Percentiles rank a stretch among this genome's conserved stretches.
phyloP scores from a whole-genome alignment of 2,797 vertebrate species.

The Rhincodon typus region DNA sequence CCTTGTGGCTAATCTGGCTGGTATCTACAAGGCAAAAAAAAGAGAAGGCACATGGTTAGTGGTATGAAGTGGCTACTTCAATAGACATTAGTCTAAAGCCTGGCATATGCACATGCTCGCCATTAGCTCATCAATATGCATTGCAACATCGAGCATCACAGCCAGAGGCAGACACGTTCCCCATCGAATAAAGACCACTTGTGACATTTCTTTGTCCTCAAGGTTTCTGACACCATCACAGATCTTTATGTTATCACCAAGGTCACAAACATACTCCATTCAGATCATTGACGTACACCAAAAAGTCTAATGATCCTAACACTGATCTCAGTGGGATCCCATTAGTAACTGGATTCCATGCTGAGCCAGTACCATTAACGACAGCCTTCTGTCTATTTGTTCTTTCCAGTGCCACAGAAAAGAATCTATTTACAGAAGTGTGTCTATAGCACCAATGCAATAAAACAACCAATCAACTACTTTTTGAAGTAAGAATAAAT shows the following conservation, averaged over 20 bases:
- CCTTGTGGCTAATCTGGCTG: too few species aligned
- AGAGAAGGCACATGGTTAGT: too few species aligned
- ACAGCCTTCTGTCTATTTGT: neutral
- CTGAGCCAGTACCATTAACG: neutral
- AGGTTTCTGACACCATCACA: neutral
- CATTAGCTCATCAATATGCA: neutral
- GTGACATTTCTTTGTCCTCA: neutral
- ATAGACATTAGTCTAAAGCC: neutral
- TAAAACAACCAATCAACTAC: neutral
- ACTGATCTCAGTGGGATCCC: too few species aligned
- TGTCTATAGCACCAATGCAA: neutral
- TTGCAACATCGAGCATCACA: neutral
- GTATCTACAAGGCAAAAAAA: too few species aligned
- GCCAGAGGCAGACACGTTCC: neutral
- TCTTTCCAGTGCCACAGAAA: neutral
- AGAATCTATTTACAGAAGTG: neutral
- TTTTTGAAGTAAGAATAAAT: neutral
- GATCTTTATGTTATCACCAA: neutral
- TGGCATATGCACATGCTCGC: neutral
- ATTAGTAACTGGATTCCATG: neutral
- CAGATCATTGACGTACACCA: neutral
- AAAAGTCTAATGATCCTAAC: neutral
- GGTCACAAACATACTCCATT: neutral
- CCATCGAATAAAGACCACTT: neutral
- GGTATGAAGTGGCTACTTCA: neutral